Evolutionary conservation across 2,797 vertebrate species (phyloP), one percentile per base, ranked within the genome.

Genomic region (Emys orbicularis): DNA sequence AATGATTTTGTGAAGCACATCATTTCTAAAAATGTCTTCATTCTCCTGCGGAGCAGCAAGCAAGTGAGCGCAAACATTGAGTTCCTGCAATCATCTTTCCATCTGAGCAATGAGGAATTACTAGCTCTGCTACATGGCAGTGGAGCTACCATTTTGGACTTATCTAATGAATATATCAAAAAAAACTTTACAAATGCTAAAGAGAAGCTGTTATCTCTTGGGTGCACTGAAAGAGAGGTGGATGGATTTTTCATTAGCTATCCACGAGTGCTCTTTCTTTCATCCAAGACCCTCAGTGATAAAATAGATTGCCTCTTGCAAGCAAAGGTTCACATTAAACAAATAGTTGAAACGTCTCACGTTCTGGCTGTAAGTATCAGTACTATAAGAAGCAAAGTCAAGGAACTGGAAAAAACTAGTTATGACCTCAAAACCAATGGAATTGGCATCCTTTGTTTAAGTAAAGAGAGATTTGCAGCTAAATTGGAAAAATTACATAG

Each of bases 41-140:
- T 99, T 93, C 97, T 99, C 49, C 98, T 98, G 90, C 98, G 98
- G 89, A 99, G 98, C 96, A 98, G 96, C 4, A 99, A 98, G 88
- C 98, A 99, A 79, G 93, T 99, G 27, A 97, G 84, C 88, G 81
- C 95, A 52, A 99, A 98, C 90, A 91, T 98, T 25, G 77, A 98
- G 5, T 97, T 97, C 93, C 95, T 99, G 23, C 97, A 94, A 90
- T 44, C 65, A 4, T 86, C 93, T 44, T 98, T 99, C 49, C 92
- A 87, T 25, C 86, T 99, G 79, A 98, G 85, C 1, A 87, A 98
- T 34, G 83, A 95, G 11, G 96, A 98, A 44, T 93, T 99, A 13
- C 97, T 99, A 50, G 56, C 37, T 52, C 89, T 99, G 49, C 47
- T 99, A 80, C 95, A 98, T 94, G 97, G 98, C 25, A 90, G 95